A percentile compares a stretch with the other conserved stretches of the same genome.
phyloP scores from a whole-genome alignment of 2,797 vertebrate species.

The Caiman crocodilus region DNA sequence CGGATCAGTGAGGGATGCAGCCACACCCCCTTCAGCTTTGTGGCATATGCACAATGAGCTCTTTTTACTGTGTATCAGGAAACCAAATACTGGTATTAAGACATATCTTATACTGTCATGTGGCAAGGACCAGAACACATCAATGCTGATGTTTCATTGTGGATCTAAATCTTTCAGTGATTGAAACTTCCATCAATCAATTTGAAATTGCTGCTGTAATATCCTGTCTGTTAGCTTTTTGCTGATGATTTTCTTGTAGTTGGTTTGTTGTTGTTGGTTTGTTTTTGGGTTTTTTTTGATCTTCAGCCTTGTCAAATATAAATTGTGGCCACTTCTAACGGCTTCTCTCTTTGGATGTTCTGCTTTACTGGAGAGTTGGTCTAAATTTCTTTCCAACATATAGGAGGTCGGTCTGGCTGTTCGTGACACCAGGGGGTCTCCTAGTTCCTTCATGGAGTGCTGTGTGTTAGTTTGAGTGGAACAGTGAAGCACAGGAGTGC shows the following conservation, averaged over 20 bases:
- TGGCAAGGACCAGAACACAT: no score
- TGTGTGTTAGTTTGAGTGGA: background rate
- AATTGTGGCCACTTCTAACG: background rate
- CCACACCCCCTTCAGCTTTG: no score
- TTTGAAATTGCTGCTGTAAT: background rate
- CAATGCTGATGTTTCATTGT: no score
- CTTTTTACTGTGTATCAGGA: no score
- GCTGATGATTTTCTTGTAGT: background rate
- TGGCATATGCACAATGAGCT: no score
- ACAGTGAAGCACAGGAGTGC: background rate
- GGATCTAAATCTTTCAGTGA: no score
- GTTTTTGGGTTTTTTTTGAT: background rate
- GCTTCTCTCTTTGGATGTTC: no score
- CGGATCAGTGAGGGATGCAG: no score
- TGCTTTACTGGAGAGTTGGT: no score
- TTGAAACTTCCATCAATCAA: background rate
- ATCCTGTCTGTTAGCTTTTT: background rate
- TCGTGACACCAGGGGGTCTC: background rate
- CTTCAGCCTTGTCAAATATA: background rate
- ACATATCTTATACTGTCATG: no score
- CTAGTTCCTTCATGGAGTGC: background rate
- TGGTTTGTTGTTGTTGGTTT: background rate
- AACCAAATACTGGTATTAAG: no score
- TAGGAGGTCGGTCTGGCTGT: background rate
- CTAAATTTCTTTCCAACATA: background rate